phyloP scores from a whole-genome alignment of 2,113 vertebrate genomes.

The Ptyas mucosa region DNA sequence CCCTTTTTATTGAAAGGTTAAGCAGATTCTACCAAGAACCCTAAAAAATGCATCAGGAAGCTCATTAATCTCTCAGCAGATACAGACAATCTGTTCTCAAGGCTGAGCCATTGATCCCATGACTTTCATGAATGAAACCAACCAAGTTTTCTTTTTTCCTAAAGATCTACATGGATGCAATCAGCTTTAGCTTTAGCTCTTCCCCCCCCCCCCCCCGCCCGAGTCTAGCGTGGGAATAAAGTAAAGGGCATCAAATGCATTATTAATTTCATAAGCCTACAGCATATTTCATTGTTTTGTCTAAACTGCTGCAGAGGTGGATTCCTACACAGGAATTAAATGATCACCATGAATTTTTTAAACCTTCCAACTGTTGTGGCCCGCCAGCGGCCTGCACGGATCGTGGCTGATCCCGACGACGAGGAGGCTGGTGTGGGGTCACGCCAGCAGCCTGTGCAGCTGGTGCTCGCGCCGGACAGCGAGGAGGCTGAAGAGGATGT shows the following conservation, averaged over 20 bases:
- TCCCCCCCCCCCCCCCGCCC: fast-evolving
- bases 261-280: neutral
- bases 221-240: neutral
- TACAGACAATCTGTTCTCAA: neutral
- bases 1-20: neutral
- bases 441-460: too few relatives aligned
- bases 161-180: neutral
- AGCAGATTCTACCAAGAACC: neutral
- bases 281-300: neutral
- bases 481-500: too few relatives aligned
- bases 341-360: neutral
- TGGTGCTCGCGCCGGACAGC: too few relatives aligned
- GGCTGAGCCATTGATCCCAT: neutral
- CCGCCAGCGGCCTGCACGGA: too few relatives aligned
- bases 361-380: neutral
- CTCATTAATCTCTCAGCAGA: neutral
- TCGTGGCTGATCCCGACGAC: too few relatives aligned
- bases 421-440: too few relatives aligned
- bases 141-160: neutral
- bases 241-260: neutral
- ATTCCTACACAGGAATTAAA: neutral
- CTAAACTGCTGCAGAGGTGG: neutral
- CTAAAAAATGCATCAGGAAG: neutral
- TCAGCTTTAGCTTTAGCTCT: neutral
- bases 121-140: neutral